Percentiles rank a stretch among this genome's conserved stretches.
phyloP scores from a whole-genome alignment of 2,888 invertebrate species.

The Torymus tubicola region DNA sequence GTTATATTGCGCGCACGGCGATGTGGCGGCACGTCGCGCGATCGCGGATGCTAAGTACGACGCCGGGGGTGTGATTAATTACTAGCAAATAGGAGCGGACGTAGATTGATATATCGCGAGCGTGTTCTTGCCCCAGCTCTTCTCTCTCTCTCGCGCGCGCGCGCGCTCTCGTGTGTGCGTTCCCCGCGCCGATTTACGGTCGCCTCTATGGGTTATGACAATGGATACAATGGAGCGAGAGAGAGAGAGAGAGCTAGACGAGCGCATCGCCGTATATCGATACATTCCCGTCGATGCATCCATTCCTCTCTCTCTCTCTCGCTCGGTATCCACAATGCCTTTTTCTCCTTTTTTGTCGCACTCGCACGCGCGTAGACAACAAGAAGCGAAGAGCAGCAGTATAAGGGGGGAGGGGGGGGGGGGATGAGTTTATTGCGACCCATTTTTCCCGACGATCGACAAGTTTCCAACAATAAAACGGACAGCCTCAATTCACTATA shows the following conservation, averaged over 20 bases:
- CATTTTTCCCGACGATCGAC: constrained; percentile 51
- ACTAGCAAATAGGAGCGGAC: constrained; percentile 71
- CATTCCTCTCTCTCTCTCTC: not conserved
- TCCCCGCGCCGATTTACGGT: constrained; percentile 57
- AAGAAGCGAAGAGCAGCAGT: not conserved
- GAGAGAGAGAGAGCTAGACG: constrained; percentile 7
- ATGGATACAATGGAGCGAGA: constrained; percentile 61
- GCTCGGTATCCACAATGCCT: not conserved
- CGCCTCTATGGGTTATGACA: constrained; percentile 61
- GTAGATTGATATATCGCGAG: constrained; percentile 73
- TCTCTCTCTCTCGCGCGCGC: not conserved
- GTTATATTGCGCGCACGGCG: constrained; percentile 11
- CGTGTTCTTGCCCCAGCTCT: constrained; percentile 50
- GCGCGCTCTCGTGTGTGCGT: too few species aligned
- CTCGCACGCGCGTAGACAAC: not conserved
- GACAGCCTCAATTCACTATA: too few species aligned
- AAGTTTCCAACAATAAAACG: constrained; percentile 46
- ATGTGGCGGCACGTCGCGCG: too few species aligned
- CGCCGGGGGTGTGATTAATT: constrained; percentile 70
- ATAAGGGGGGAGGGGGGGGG: not conserved
- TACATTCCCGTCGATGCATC: constrained; percentile 47
- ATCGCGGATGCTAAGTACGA: constrained; percentile 59
- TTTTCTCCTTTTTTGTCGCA: too few species aligned
- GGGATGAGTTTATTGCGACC: constrained; percentile 52
- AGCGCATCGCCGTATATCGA: constrained; percentile 40